Base-by-base conservation (phyloP, 1,140 invertebrate genomes). In the Agrilus planipennis region DNA sequence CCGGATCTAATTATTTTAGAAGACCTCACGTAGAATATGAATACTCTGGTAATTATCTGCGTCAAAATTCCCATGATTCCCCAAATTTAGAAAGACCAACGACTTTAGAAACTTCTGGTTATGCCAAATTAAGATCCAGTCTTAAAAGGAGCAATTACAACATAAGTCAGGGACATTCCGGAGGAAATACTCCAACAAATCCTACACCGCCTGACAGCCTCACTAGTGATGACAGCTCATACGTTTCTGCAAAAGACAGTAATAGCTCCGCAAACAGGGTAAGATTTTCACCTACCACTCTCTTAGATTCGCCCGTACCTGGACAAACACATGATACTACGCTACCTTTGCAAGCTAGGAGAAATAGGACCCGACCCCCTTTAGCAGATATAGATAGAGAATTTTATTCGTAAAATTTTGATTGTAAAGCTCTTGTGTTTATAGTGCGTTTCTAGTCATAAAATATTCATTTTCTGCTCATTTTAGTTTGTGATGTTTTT, bases 221-320 rank as follows among this genome's bases (percentile, higher is more conserved):
- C 11, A 82, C 83, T 0, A 86, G 83, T 48, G 85, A 88, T 36
- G 84, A 89, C 47, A 84, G 79, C 47, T 85, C 81, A 21, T 88
- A 88, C 55, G 73, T 85, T 23, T 89, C 84, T 1, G 84, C 85
- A 2, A 77, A 84, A 47, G 84, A 86, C 48, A 71, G 72, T 44
- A 72, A 75, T 2, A 70, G 68, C 39, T 68, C 67, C 31, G 75
- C 76, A 36, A 75, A 76, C 23, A 67, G 84, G 4, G 84, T 89
- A 2, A 68, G 85, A 1, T 90, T 90, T 61, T 88, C 84, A 25
- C 85, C 84, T 0, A 77, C 76, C 0, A 73, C 78, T 55, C 44
- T 67, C 14, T 70, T 60, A 29, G 60, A 62, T 50, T 44, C 58
- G 37, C 55, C 55, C 11, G 69, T 75, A 25, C 73, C 77, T 23